Evolutionary conservation across 1,140 invertebrate species (phyloP), one percentile per base, ranked within the genome.

Genomic region (Lepidostoma basale): DNA sequence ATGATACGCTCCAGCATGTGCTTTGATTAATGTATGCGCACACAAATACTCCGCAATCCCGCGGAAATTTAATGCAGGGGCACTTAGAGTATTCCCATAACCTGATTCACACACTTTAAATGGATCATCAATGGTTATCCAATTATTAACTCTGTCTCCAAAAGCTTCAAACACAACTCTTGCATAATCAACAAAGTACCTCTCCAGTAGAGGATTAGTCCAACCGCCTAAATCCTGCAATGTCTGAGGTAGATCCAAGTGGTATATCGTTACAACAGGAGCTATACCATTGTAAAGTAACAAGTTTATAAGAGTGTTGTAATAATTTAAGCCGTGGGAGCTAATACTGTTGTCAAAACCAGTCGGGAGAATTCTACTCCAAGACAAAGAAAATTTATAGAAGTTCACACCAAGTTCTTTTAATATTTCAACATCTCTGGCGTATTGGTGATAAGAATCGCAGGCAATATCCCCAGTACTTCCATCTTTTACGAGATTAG

Each of bases 341-440:
- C 85, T 88, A 0, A 87, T 76, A 63, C 78, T 73, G 60, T 82
- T 78, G 0, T 76, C 69, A 20, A 78, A 81, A 3, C 87, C 85
- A 23, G 75, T 81, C 0, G 87, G 86, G 12, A 88, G 73, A 12
- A 89, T 76, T 62, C 88, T 76, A 0, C 86, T 49, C 87, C 88
- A 88, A 3, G 84, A 84, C 65, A 89, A 78, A 1, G 88, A 89
- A 74, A 89, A 88, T 52, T 87, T 78, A 71, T 88, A 88, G 60
- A 80, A 79, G 28, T 83, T 74, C 1, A 79, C 82, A 5, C 83
- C 82, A n/a, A 86, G 74, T 28, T 81, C 75, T 68, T 81, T 83
- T 2, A 85, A 44, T 67, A 85, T 75, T 56, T 76, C 62, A 9
- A 87, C 77, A 72, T 87, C 85, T 60, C 85, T 79, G 73, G 81